These are phyloP conservation scores for Pissodes strobi DNA, from an alignment of 1,140 invertebrate genomes.

Conservation along the genomic window DNA sequence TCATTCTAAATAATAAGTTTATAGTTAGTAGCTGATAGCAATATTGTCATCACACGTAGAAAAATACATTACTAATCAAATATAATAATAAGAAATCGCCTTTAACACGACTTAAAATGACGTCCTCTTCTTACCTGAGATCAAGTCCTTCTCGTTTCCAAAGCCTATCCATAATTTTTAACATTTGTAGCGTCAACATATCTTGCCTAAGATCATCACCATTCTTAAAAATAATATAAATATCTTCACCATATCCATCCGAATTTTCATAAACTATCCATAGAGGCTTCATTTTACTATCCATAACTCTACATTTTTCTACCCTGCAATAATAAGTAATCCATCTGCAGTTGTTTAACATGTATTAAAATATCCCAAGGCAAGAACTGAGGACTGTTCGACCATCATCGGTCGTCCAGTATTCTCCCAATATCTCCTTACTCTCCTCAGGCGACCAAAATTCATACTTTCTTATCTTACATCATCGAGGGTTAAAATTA, in stretches of 20 bases:
- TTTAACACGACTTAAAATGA: neutral
- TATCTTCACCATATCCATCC: slow-evolving; percentile 78
- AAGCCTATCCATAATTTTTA: slow-evolving; percentile 94
- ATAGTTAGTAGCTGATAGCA: too few species aligned
- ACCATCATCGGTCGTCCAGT: too few species aligned
- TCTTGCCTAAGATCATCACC: slow-evolving; percentile 97
- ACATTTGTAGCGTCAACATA: slow-evolving; percentile 95
- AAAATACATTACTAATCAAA: too few species aligned
- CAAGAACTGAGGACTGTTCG: too few species aligned
- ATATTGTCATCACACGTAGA: too few species aligned
- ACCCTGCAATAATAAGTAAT: slow-evolving; percentile 59
- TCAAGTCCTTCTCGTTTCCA: slow-evolving; percentile 94
- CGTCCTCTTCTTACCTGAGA: slow-evolving; percentile 98
- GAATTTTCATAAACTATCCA: slow-evolving; percentile 93
- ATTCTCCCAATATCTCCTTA: too few species aligned
- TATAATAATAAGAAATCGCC: neutral
- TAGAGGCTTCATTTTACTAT: slow-evolving; percentile 95
- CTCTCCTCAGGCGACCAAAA: too few species aligned
- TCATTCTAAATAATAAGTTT: too few species aligned
- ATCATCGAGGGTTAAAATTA: too few species aligned
- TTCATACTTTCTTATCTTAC: too few species aligned
- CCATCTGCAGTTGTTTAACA: too few species aligned
- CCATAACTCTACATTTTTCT: slow-evolving; percentile 93
- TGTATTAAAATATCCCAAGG: too few species aligned
- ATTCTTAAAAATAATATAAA: slow-evolving; percentile 93